Conservation (phyloP, 2,888 invertebrate species). For the Apamea epomidion region DNA sequence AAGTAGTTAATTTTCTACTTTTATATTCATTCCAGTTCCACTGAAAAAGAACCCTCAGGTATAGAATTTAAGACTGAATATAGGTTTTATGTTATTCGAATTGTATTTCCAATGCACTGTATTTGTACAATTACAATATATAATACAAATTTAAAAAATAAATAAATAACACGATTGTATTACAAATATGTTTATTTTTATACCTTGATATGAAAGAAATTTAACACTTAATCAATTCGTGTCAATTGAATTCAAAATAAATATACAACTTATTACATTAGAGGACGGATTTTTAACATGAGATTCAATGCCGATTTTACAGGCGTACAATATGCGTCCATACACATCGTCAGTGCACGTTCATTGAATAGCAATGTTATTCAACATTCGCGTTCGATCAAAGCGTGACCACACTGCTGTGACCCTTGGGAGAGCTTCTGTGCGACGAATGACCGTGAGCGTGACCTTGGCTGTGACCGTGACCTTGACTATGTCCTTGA, state of each 20-base stretch:
- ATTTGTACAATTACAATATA: slow-evolving; percentile 61
- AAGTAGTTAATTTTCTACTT: slow-evolving; percentile 70
- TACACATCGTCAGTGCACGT: slow-evolving; percentile 25
- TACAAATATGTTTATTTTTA: slow-evolving; percentile 56
- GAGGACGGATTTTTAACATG: slow-evolving; percentile 50
- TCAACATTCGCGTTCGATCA: slow-evolving; percentile 64
- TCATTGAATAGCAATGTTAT: slow-evolving; percentile 27
- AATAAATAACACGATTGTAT: slow-evolving; percentile 59
- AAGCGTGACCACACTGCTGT: slow-evolving; percentile 81
- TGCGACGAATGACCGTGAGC: slow-evolving; percentile 66
- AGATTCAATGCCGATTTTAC: slow-evolving; percentile 46
- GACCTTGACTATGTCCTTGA: slow-evolving; percentile 75
- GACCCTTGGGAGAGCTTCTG: slow-evolving; percentile 62
- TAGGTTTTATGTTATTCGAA: slow-evolving; percentile 73
- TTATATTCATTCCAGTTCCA: slow-evolving; percentile 69
- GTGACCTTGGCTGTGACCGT: slow-evolving; percentile 74
- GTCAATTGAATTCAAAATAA: slow-evolving; percentile 25
- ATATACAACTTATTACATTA: slow-evolving; percentile 33
- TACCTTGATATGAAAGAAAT: slow-evolving; percentile 36
- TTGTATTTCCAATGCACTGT: slow-evolving; percentile 55
- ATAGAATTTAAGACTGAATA: slow-evolving; percentile 81
- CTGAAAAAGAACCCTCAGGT: slow-evolving; percentile 45
- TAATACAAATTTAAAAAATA: slow-evolving; percentile 56
- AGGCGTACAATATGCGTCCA: slow-evolving; percentile 3
- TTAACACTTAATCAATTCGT: slow-evolving; percentile 14